These are phyloP conservation scores for Alcis repandata DNA, from an alignment of 2,888 invertebrate genomes.

Conservation along the genomic window DNA sequence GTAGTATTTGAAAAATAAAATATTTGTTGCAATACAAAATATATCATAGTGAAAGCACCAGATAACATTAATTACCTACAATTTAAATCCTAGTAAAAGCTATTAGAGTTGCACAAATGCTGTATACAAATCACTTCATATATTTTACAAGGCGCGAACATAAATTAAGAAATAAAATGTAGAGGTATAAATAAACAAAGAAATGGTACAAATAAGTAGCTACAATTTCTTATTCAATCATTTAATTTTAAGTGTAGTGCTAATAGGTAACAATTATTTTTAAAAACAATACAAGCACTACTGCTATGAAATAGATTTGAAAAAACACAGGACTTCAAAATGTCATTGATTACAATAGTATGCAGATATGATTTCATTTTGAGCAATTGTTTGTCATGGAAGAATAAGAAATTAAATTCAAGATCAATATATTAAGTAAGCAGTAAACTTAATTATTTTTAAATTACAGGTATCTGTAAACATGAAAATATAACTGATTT, in stretches of 20 bases:
- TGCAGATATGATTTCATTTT: slow-evolving; percentile 5
- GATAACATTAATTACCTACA: not conserved
- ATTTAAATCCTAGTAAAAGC: not conserved
- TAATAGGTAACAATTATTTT: slow-evolving; percentile 2
- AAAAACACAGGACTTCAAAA: not conserved
- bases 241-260: not conserved
- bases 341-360: not conserved
- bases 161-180: not conserved
- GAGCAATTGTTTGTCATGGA: slow-evolving; percentile 27
- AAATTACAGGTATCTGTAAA: not conserved
- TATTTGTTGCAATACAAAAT: not conserved
- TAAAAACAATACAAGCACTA: slow-evolving; percentile 23
- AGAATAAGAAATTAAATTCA: slow-evolving; percentile 1
- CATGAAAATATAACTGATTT: slow-evolving; percentile 1
- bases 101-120: not conserved
- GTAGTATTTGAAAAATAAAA: slow-evolving; percentile 4
- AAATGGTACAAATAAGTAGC: not conserved
- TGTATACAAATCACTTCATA: too few species aligned
- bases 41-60: slow-evolving; percentile 23
- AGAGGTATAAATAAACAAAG: not conserved
- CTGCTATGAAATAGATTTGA: not conserved
- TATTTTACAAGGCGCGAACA: too few species aligned
- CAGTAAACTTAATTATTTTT: not conserved
- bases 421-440: not conserved
- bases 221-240: not conserved